Conservation (phyloP, 2,888 invertebrate genomes). For the Dryadula phaetusa region DNA sequence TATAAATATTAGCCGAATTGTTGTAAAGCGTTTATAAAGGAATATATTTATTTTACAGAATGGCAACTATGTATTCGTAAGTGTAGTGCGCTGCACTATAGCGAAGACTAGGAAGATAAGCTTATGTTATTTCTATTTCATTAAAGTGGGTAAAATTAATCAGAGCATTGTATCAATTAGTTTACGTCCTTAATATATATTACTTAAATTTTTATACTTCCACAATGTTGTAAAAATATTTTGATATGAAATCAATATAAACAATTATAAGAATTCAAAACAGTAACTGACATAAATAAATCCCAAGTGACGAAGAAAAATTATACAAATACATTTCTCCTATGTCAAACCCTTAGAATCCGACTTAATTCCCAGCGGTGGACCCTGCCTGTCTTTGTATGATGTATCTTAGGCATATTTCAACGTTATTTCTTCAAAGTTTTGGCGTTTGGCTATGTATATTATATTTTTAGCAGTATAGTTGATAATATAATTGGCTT, state of each 20-base stretch:
- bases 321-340: slow-evolving; percentile 15
- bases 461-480: slow-evolving; percentile 9
- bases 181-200: too few relatives aligned
- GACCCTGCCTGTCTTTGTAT: not conserved
- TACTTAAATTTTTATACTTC: too few relatives aligned
- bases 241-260: not conserved
- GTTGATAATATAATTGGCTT: not conserved
- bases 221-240: not conserved
- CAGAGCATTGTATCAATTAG: too few relatives aligned
- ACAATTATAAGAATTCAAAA: not conserved
- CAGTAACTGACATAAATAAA: not conserved
- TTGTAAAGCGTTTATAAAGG: too few relatives aligned
- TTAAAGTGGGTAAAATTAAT: too few relatives aligned
- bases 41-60: too few relatives aligned
- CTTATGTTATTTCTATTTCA: too few relatives aligned
- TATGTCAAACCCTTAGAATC: slow-evolving; percentile 16
- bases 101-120: too few relatives aligned
- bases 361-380: slow-evolving; percentile 27
- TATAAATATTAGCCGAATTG: too few relatives aligned
- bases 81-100: too few relatives aligned
- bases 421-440: slow-evolving; percentile 24
- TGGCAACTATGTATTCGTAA: too few relatives aligned
- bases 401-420: slow-evolving; percentile 26
- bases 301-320: slow-evolving; percentile 24
- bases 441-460: not conserved